Evolutionary conservation across 1,140 invertebrate genomes (phyloP), one percentile per base, ranked within the genome.

Genomic region (Drosophila aff.): DNA sequence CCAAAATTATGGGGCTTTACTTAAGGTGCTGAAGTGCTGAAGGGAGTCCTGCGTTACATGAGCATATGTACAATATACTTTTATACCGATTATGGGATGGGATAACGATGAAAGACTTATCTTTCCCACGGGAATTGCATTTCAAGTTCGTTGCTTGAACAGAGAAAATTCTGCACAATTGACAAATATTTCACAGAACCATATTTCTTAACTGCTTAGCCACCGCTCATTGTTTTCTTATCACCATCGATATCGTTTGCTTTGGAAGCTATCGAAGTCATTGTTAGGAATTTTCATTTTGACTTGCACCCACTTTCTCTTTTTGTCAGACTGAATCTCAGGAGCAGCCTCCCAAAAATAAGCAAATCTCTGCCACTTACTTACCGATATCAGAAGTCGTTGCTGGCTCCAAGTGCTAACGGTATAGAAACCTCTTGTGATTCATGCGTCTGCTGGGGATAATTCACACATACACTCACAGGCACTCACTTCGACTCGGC

Each of bases 391-490:
- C n/a, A 64, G 15, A 63, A 46, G 31, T 21, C 21, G 23, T 66
- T 11, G 36, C 26, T 21, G n/a, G 18, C 65, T 36, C 18, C 33
- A 16, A 43, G 2, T 40, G 26, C 65, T 53, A 47, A 38, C 38
- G 9, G 49, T 46, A 71, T 49, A 46, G 50, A 44, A 46, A 13
- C 31, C n/a, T 18, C 16, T 59, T 36, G 28, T 66, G 63, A 66
- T 66, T 66, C 63, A 66, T 31, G 10, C 41, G 40, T 15, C 36
- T 49, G 18, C 18, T 36, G 49, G 23, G 62, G 18, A 28, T 67
- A 41, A 65, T n/a, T 68, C 15, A 49, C 46, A 26, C 23, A 49
- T 1, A 16, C 23, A 33, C 26, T 15, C 23, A n/a, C 50, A n/a
- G 15, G 15, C 40, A 40, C 26, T n/a, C 28, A 38, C 31, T 21